These are phyloP conservation scores for Atherinomorus stipes DNA, from an alignment of 2,113 vertebrate genomes.

Conservation along the genomic window DNA sequence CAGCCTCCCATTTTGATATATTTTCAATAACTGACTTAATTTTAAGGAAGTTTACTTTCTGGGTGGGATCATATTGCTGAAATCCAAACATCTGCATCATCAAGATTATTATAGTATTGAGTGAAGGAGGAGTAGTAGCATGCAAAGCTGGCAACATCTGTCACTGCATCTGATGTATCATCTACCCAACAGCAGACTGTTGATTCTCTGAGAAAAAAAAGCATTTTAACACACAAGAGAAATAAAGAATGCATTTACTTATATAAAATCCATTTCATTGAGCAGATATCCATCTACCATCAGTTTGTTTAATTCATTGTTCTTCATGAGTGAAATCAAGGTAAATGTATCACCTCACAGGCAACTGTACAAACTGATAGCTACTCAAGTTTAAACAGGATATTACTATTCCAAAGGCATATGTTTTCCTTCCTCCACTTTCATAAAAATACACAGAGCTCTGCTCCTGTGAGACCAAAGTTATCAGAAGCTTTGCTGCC, in stretches of 20 bases:
- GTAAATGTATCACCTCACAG: conserved; percentile 4
- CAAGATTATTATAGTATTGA: conserved; percentile 2
- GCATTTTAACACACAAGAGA: neutral
- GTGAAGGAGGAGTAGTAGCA: too few relatives aligned
- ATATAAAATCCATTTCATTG: neutral
- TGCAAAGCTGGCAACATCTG: conserved; percentile 20
- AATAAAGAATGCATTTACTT: conserved; percentile 17
- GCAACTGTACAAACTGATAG: conserved; percentile 14
- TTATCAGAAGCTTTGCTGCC: conserved; percentile 59
- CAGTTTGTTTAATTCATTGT: neutral
- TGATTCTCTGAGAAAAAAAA: conserved; percentile 17
- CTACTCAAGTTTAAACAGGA: conserved; percentile 31
- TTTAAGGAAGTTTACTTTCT: neutral
- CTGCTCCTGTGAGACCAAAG: conserved; percentile 43
- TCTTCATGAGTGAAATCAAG: neutral
- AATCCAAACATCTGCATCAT: conserved; percentile 19
- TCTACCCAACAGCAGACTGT: conserved; percentile 1
- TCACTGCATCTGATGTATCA: conserved; percentile 11
- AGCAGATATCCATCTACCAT: neutral
- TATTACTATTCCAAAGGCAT: conserved; percentile 50
- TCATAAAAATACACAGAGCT: conserved; percentile 45
- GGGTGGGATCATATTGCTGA: neutral
- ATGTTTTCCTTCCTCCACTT: conserved; percentile 39
- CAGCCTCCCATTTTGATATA: neutral
- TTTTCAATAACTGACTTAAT: conserved; percentile 10